Percentiles rank a stretch among this genome's conserved stretches.
These are phyloP conservation scores for Rhinophrynus dorsalis DNA, from an alignment of 2,797 vertebrate species.

Conservation along the genomic window DNA sequence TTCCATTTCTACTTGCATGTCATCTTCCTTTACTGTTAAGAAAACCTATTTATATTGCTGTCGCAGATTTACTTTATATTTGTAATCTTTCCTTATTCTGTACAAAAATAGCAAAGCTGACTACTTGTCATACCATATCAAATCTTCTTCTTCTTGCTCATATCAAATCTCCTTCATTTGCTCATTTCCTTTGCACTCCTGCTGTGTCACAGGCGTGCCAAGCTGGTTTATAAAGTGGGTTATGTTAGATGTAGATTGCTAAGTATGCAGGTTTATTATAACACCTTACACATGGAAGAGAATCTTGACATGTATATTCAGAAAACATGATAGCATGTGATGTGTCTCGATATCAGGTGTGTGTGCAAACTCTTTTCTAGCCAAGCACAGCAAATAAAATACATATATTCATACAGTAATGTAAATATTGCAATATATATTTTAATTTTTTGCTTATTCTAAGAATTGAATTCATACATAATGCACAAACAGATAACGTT, in stretches of 20 bases:
- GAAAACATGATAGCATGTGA: constrained; percentile 22
- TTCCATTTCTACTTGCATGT: too few relatives aligned
- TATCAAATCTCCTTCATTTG: too few relatives aligned
- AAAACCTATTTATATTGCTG: constrained; percentile 37
- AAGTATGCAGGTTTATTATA: constrained; percentile 20
- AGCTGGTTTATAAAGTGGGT: constrained; percentile 4
- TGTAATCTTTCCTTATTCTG: background rate
- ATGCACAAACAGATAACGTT: constrained; percentile 33
- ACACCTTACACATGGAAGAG: constrained; percentile 5
- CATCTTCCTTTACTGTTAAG: constrained; percentile 21
- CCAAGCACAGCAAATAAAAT: constrained; percentile 1
- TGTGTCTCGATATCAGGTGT: background rate
- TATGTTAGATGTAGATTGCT: constrained; percentile 17
- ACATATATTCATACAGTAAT: constrained; percentile 24
- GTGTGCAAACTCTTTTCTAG: background rate
- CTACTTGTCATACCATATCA: constrained; percentile 18
- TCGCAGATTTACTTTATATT: constrained; percentile 11
- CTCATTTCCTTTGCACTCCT: background rate
- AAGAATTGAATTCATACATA: constrained; percentile 24
- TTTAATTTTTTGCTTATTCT: constrained; percentile 3
- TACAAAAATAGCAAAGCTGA: constrained; percentile 17
- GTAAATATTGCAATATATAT: constrained; percentile 11
- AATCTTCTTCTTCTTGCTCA: too few relatives aligned
- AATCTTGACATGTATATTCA: constrained; percentile 8
- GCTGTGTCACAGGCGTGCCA: constrained; percentile 16